Conservation (phyloP, 2,113 vertebrate species). For the Pterocles burchelli region DNA sequence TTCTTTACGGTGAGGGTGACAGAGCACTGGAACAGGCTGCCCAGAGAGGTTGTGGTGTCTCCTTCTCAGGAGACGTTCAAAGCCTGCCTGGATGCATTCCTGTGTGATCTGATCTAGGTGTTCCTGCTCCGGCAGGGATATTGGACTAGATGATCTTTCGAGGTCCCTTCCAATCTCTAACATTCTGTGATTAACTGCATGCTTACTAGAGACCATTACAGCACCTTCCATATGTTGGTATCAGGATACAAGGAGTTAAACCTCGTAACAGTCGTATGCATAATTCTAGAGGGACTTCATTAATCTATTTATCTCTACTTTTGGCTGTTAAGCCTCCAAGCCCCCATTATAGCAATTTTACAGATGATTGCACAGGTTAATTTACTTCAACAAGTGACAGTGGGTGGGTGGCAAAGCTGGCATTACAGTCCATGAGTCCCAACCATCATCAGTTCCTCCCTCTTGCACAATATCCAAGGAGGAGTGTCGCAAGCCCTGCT, state of each 20-base stretch:
- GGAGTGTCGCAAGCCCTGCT: neutral
- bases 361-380: constrained; percentile 59
- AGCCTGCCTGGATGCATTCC: too few relatives aligned
- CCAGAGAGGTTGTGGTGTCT: too few relatives aligned
- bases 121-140: too few relatives aligned
- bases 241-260: neutral
- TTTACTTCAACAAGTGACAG: constrained; percentile 14
- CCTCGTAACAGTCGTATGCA: neutral
- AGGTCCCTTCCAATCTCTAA: too few relatives aligned
- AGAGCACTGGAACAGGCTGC: too few relatives aligned
- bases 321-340: neutral
- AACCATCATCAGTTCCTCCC: neutral
- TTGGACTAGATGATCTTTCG: too few relatives aligned
- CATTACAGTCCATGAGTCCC: neutral
- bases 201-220: neutral
- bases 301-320: constrained; percentile 40
- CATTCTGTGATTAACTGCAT: too few relatives aligned
- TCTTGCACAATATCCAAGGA: neutral
- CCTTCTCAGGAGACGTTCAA: too few relatives aligned
- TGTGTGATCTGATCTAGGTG: too few relatives aligned
- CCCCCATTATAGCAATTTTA: constrained; percentile 37
- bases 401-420: constrained; percentile 5
- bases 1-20: too few relatives aligned
- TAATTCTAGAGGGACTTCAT: constrained; percentile 8
- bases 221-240: neutral